Percentiles rank a stretch among this genome's conserved stretches.
Evolutionary conservation across 2,888 invertebrate species (phyloP).

Genomic region (Aelia acuminata): DNA sequence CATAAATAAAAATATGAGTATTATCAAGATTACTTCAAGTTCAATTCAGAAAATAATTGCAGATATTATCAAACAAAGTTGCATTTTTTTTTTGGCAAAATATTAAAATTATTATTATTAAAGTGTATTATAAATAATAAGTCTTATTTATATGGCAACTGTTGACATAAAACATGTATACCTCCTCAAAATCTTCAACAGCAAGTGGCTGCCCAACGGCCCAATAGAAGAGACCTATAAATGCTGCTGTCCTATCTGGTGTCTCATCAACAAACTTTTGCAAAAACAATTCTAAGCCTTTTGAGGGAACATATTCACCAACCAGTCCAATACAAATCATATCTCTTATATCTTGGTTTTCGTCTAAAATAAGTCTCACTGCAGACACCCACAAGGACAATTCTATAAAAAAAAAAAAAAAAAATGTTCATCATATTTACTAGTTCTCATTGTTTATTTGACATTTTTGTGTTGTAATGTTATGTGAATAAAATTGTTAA

Average conservation of each 20-base stretch:
- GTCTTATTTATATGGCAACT: background rate
- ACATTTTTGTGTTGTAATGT: no score
- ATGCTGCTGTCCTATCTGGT: background rate
- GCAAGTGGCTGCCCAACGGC: conserved; percentile 19
- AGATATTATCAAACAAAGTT: no score
- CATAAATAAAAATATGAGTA: conserved; percentile 56
- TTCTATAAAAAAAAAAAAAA: conserved; percentile 42
- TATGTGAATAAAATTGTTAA: no score
- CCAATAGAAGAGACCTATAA: conserved; percentile 58
- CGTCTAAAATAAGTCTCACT: conserved; percentile 59
- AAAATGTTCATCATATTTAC: background rate
- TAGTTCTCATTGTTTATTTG: no score
- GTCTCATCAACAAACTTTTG: conserved; percentile 50
- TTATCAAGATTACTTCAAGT: no score
- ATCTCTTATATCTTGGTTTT: conserved; percentile 58
- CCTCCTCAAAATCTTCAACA: conserved; percentile 31
- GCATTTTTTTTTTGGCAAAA: no score
- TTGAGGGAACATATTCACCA: conserved; percentile 34
- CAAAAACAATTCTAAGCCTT: conserved; percentile 56
- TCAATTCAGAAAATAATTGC: no score
- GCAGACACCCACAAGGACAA: conserved; percentile 58
- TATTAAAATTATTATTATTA: no score
- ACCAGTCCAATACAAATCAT: conserved; percentile 43
- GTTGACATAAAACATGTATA: background rate
- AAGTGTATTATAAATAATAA: no score